phyloP scores from a whole-genome alignment of 2,113 vertebrate genomes.

The Machaerirhynchus nigripectus region DNA sequence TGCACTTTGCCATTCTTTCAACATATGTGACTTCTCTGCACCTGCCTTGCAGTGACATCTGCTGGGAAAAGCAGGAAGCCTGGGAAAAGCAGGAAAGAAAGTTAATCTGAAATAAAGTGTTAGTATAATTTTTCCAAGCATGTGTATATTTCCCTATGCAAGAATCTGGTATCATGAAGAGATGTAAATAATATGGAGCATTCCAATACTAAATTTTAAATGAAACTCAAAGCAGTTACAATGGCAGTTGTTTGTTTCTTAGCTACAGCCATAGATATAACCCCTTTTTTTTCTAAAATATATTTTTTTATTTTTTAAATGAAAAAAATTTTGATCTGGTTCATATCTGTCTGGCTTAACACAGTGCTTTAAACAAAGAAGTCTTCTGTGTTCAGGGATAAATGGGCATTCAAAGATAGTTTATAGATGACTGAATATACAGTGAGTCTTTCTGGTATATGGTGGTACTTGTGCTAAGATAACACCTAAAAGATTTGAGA shows the following conservation, averaged over 20 bases:
- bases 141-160: not conserved
- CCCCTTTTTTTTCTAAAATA: not conserved
- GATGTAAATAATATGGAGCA: not conserved
- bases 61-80: slow-evolving; percentile 18
- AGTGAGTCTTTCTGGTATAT: not conserved
- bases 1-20: not conserved
- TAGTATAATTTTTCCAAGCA: not conserved
- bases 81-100: not conserved
- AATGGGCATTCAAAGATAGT: not conserved
- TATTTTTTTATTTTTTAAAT: not conserved
- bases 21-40: not conserved
- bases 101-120: not conserved
- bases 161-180: not conserved
- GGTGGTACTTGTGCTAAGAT: not conserved
- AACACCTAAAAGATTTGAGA: not conserved
- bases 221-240: not conserved
- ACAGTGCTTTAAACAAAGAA: not conserved
- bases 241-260: not conserved
- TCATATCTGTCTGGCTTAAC: not conserved
- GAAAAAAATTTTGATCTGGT: not conserved
- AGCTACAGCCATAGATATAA: not conserved
- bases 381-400: not conserved
- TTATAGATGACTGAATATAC: not conserved
- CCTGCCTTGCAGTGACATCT: slow-evolving; percentile 22
- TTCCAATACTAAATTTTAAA: not conserved